Conservation (phyloP, 2,113 vertebrate genomes). For the Oriolus oriolus region DNA sequence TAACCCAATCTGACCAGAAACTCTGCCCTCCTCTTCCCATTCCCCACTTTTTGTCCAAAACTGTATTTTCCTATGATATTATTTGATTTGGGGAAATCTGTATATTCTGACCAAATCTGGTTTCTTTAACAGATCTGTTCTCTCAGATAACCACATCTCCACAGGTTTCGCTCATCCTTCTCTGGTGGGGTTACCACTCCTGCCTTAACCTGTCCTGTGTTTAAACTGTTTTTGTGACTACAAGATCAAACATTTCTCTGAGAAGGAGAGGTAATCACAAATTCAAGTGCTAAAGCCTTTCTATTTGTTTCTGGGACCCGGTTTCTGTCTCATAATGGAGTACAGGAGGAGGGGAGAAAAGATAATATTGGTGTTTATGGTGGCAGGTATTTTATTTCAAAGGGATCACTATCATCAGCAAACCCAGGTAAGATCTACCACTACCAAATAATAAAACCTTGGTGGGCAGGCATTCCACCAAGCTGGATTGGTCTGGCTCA, state of each 20-base stretch:
- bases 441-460: background rate
- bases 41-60: background rate
- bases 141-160: background rate
- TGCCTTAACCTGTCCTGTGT: background rate
- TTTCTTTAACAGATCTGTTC: background rate
- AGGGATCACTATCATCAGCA: background rate
- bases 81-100: background rate
- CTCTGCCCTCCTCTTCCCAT: background rate
- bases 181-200: background rate
- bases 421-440: background rate
- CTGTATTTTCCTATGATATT: background rate
- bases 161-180: background rate
- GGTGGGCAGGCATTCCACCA: background rate
- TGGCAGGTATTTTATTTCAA: background rate
- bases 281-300: background rate
- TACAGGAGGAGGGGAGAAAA: rapidly evolving
- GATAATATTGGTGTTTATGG: background rate
- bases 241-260: background rate
- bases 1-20: background rate
- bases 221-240: background rate
- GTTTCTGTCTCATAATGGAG: background rate
- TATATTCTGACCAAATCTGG: background rate
- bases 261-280: background rate
- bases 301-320: background rate
- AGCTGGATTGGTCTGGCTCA: background rate